A percentile compares a stretch with the other conserved stretches of the same genome.
Evolutionary conservation across 2,888 invertebrate genomes (phyloP).

Genomic region (Parnassius mnemosyne): DNA sequence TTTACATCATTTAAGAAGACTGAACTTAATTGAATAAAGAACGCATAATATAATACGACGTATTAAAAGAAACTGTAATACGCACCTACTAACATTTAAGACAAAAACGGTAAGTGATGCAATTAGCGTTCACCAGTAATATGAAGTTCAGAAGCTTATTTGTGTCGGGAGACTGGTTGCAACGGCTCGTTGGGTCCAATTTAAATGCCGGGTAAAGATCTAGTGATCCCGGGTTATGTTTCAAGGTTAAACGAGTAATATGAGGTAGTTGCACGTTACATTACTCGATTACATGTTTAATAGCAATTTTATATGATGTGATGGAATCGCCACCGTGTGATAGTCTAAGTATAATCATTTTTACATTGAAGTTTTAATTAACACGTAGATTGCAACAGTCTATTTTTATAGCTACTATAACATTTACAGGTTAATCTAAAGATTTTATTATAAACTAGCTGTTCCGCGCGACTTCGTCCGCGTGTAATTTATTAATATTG

Average conservation of each 20-base stretch:
- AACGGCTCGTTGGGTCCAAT: slow-evolving; percentile 18
- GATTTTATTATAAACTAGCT: too few relatives aligned
- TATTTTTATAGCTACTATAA: too few relatives aligned
- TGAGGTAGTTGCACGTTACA: slow-evolving; percentile 24
- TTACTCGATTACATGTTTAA: slow-evolving; percentile 15
- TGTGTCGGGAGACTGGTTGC: slow-evolving; percentile 14
- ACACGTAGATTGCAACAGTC: not conserved
- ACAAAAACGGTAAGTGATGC: slow-evolving; percentile 12
- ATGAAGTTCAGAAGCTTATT: slow-evolving; percentile 9
- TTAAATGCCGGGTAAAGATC: slow-evolving; percentile 17
- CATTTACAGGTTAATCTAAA: too few relatives aligned
- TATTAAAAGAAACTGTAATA: too few relatives aligned
- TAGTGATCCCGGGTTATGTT: slow-evolving; percentile 12
- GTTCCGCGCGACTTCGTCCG: too few relatives aligned
- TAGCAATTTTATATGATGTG: slow-evolving; percentile 6
- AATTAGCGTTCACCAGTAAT: slow-evolving; percentile 17
- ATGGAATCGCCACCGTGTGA: slow-evolving; percentile 5
- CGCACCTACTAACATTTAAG: slow-evolving; percentile 9
- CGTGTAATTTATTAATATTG: too few relatives aligned
- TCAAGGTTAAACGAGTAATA: slow-evolving; percentile 20
- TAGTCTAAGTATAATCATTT: slow-evolving; percentile 12
- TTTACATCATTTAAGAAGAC: too few relatives aligned
- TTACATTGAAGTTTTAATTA: slow-evolving; percentile 14
- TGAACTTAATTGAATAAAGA: too few relatives aligned
- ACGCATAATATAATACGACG: too few relatives aligned